Evolutionary conservation across 2,113 vertebrate species (phyloP), one percentile per base, ranked within the genome.

Genomic region (Miniopterus natalensis): DNA sequence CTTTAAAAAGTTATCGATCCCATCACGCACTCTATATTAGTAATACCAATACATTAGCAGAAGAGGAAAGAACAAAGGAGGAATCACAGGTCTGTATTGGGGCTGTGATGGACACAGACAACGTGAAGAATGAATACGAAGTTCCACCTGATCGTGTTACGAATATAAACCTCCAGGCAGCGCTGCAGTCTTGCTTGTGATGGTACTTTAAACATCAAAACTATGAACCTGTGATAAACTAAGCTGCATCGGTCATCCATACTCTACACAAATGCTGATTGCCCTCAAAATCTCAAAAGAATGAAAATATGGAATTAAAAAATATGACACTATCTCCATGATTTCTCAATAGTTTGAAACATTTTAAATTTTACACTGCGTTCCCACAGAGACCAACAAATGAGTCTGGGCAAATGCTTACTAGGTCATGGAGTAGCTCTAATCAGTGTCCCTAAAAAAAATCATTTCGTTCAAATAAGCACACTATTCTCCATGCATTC

Each of bases 381-480:
- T 88, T 83, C 45, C 84, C 63, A 95, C 15, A 85, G 74, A 80
- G 31, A 92, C 45, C 12, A 53, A 68, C 29, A 80, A 90, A 74
- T 79, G 20, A 91, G 11, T 57, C 17, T 91, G 36, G 40, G 65
- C 0, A 94, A 88, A 73, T 70, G 8, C n/a, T 61, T 85, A 27
- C 70, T 66, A 95, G 47, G 40, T 36, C 75, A 71, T 88, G 18
- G 13, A 90, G 27, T 4, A 68, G 49, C 20, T 29, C 36, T 61
- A 36, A 1, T 57, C 79, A 83, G 15, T 51, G n/a, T 70, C 17
- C 45, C 47, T 55, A 10, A 15, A 90, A 66, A 78, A 68, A 79
- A 36, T 47, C 31, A 27, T 36, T 84, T 53, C 9, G 51, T 75
- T 75, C 5, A 4, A 63, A 85, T 55, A 31, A 90, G 23, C 21